Base-by-base conservation (phyloP, 2,797 vertebrate genomes). In the Acrocephalus scirpaceus region DNA sequence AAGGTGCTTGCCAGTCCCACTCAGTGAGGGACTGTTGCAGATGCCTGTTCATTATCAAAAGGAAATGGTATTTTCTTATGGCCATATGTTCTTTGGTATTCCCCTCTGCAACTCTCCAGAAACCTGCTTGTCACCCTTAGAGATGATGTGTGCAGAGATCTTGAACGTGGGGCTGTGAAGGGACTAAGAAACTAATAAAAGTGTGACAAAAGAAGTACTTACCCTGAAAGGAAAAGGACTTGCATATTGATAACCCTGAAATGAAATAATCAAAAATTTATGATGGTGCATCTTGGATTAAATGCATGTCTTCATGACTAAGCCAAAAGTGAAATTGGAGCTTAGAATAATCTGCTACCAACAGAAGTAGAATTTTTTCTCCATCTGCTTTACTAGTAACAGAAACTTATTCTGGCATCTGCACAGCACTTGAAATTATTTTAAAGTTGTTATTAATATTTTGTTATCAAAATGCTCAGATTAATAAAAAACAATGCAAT, bases 41-140 rank as follows among this genome's bases (percentile, higher is more conserved):
- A 36, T 95, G 90, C 77, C 72, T 95, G 73, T 53, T 96, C 25
- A 26, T 86, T 96, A 95, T 84, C 84, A 93, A 84, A 96, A 97
- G 45, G 82, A 91, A 96, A 81, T 61, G 17, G 6, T 51, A 60
- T 96, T 97, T 97, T 88, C 64, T 93, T 50, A 48, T 74, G 61
- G 71, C 74, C 45, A 15, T 91, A 85, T 92, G 44, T 51, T 81
- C 30, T 60, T 70, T 66, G 79, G 44, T 51, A 62, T 92, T 95
- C 88, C 84, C 7, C 32, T 60, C 65, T 86, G 66, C 32, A 64
- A 4, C 57, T 95, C 32, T 83, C 14, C 22, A 32, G 85, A 91
- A 97, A 90, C 12, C 62, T 94, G 30, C 81, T 80, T 91, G 38
- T 64, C 89, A 26, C 42, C 40, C 45, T 97, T 44, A 78, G 69